phyloP scores from a whole-genome alignment of 1,140 invertebrate genomes.

The Schlechtendalia chinensis region DNA sequence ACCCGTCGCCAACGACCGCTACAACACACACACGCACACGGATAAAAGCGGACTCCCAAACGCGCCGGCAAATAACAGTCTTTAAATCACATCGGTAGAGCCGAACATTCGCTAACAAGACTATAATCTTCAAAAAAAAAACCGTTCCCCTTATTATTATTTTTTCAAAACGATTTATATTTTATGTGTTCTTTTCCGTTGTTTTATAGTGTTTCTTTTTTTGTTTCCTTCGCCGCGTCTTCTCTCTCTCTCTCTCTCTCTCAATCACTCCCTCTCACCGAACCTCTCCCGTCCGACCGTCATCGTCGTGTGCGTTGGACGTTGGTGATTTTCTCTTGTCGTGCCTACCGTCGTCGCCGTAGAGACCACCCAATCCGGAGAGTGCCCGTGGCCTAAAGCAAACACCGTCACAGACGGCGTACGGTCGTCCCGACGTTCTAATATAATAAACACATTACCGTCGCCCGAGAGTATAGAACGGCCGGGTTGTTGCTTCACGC shows the following conservation, averaged over 20 bases:
- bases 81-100: conserved; percentile 39
- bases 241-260: not conserved
- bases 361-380: conserved; percentile 22
- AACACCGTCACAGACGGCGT: conserved; percentile 6
- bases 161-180: not conserved
- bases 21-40: conserved; percentile 1
- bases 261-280: too few species aligned
- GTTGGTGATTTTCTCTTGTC: conserved; percentile 12
- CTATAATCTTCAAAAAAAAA: conserved; percentile 27
- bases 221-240: not conserved
- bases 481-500: conserved; percentile 3
- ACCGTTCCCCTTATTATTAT: not conserved
- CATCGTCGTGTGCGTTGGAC: not conserved
- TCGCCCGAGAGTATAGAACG: not conserved
- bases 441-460: conserved; percentile 43
- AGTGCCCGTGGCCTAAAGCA: conserved; percentile 5
- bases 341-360: not conserved
- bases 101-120: conserved; percentile 46
- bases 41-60: conserved; percentile 6
- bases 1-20: not conserved
- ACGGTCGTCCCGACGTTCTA: not conserved
- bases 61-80: conserved; percentile 41
- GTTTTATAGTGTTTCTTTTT: conserved; percentile 19
- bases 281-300: too few species aligned
- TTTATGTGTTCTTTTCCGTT: conserved; percentile 14